Percentiles rank a stretch among this genome's conserved stretches.
phyloP scores from a whole-genome alignment of 2,113 vertebrate genomes.

The Pelecanoides urinatrix region DNA sequence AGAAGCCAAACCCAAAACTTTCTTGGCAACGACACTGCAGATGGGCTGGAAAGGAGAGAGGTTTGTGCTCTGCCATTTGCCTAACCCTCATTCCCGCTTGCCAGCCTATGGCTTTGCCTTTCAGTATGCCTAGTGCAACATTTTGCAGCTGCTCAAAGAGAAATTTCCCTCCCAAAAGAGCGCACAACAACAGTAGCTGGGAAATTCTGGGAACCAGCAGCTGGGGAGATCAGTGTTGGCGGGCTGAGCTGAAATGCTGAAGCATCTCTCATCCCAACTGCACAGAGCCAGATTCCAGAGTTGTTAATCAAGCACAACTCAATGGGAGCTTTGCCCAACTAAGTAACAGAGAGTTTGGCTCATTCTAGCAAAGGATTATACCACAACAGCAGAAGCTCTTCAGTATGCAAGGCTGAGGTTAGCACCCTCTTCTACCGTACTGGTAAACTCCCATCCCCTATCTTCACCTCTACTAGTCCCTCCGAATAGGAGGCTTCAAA shows the following conservation, averaged over 20 bases:
- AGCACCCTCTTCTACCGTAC: neutral
- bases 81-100: neutral
- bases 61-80: neutral
- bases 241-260: neutral
- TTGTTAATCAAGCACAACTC: constrained; percentile 1
- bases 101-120: neutral
- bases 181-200: neutral
- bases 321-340: neutral
- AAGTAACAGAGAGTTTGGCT: neutral
- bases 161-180: neutral
- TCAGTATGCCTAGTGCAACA: neutral
- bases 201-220: constrained; percentile 15
- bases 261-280: constrained; percentile 11
- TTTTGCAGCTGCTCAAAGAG: neutral
- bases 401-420: neutral
- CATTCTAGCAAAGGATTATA: neutral
- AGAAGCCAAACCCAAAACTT: neutral
- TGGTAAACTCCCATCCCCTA: neutral
- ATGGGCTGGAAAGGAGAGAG: neutral
- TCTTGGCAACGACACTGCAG: neutral
- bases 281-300: neutral
- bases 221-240: neutral
- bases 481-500: neutral
- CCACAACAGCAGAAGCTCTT: neutral
- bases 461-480: neutral